phyloP scores from a whole-genome alignment of 2,797 vertebrate species.

The Lutjanus campechanus region DNA sequence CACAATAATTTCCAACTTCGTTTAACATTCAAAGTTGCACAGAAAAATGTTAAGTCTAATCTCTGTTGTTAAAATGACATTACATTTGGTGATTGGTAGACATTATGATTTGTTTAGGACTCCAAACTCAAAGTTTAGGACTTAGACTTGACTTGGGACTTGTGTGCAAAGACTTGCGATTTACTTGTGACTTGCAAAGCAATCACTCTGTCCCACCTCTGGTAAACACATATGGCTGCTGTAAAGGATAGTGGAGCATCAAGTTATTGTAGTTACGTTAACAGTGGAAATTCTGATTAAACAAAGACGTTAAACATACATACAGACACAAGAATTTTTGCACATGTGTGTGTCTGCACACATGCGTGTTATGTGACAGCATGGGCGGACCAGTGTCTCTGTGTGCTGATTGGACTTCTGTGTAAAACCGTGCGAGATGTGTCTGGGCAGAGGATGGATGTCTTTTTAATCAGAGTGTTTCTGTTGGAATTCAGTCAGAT shows the following conservation, averaged over 20 bases:
- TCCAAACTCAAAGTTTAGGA: too few relatives aligned
- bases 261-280: neutral
- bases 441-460: constrained; percentile 68
- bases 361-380: constrained; percentile 50
- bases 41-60: too few relatives aligned
- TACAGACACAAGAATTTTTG: neutral
- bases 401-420: constrained; percentile 61
- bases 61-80: too few relatives aligned
- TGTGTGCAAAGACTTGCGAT: too few relatives aligned
- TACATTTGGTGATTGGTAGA: too few relatives aligned
- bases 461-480: constrained; percentile 80
- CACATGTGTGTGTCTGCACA: constrained; percentile 25
- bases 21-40: too few relatives aligned
- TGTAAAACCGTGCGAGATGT: constrained; percentile 49
- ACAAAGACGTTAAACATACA: constrained; percentile 22
- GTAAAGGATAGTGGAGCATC: neutral
- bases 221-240: neutral
- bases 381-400: constrained; percentile 25
- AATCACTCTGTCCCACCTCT: too few relatives aligned
- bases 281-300: constrained; percentile 24
- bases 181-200: too few relatives aligned
- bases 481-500: constrained; percentile 76
- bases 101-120: too few relatives aligned
- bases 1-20: too few relatives aligned
- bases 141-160: too few relatives aligned